Evolutionary conservation across 53 echinoderm and acorn worm genomes (phyloP), one percentile per base, ranked within the genome.

Genomic region (Echinarachnius parma): DNA sequence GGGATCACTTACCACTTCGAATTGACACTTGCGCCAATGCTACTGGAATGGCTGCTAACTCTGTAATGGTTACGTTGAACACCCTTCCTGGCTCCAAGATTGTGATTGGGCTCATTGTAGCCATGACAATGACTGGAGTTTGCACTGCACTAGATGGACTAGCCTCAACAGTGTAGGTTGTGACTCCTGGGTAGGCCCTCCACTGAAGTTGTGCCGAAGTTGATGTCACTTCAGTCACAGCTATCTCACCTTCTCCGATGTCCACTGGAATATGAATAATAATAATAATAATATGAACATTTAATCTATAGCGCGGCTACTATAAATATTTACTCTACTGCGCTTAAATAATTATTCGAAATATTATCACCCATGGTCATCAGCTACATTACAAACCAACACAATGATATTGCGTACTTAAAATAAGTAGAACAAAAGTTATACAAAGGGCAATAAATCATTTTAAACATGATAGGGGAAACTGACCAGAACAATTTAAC

Each of bases 191-290:
- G 23, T 64, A 45, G 9, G 9, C 14, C 15, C 65, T 3, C 65
- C 65, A 65, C 3, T 65, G 18, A 4, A 65, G 15, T 14, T 0
- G 0, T 27, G 46, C 65, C 4, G 1, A 1, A 2, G 3, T 14
- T 0, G 48, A 24, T 1, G 65, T 65, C 26, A 47, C 8, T 7
- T 30, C 31, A 8, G 48, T 0, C 2, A 65, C 65, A 4, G 46
- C 9, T 5, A 65, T 26, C 22, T 15, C 30, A 5, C 65, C 65
- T 1, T 2, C 47, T n/a, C 46, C 46, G 8, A 65, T 46, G 39
- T 44, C 45, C 7, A 27, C 65, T 65, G 65, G 44, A 31, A 19
- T 14, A 28, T 60, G 33, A n/a, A n/a, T n/a, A n/a, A n/a, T n/a
- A n/a, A n/a, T n/a, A n/a, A n/a, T n/a, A n/a, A n/a, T n/a, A n/a